Conservation (phyloP, 2,888 invertebrate species). For the Sipha maydis region DNA sequence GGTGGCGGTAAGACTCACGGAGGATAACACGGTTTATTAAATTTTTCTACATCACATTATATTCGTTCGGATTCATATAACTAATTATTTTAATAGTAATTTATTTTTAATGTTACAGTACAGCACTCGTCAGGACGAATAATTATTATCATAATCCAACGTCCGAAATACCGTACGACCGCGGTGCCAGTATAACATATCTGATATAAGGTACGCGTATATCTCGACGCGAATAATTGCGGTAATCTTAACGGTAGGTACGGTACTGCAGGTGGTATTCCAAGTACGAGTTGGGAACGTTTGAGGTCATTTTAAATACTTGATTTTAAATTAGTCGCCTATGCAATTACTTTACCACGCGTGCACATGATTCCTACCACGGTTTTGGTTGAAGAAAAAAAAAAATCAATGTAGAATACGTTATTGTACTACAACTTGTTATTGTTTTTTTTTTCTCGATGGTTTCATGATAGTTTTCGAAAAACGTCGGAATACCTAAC, state of each 20-base stretch:
- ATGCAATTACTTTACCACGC: not conserved
- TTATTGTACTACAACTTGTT: not conserved
- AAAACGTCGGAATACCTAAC: not conserved
- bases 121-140: not conserved
- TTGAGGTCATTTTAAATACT: constrained; percentile 32
- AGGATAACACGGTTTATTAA: too few species aligned
- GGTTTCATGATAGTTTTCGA: not conserved
- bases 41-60: too few species aligned
- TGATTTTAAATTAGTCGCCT: not conserved
- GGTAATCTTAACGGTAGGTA: constrained; percentile 22
- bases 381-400: not conserved
- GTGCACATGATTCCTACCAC: not conserved
- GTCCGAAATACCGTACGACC: not conserved
- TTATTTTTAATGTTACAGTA: not conserved
- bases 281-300: not conserved
- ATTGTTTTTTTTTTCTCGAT: not conserved
- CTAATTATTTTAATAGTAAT: constrained; percentile 28
- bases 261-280: not conserved
- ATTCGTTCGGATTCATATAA: not conserved
- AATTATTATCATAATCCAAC: constrained; percentile 28
- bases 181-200: not conserved
- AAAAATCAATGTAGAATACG: not conserved
- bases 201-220: not conserved
- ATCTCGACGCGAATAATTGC: constrained; percentile 9
- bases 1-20: too few species aligned